A percentile compares a stretch with the other conserved stretches of the same genome.
Evolutionary conservation across 2,113 vertebrate genomes (phyloP).

Genomic region (Rhinogobius similis): DNA sequence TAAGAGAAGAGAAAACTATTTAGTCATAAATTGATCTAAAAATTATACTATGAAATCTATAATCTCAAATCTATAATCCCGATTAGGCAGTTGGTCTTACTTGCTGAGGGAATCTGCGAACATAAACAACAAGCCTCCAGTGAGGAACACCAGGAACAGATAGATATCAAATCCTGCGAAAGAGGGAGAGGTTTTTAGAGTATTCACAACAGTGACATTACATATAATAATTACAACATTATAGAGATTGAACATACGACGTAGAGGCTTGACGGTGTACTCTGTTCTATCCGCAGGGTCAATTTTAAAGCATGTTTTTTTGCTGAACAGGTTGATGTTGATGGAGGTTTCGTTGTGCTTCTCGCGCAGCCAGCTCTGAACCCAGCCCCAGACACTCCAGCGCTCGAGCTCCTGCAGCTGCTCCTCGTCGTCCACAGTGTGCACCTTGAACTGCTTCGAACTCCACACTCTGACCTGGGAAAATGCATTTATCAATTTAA

Average conservation of each 20-base stretch:
- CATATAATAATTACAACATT: no score
- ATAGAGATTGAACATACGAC: conserved; percentile 76
- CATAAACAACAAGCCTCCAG: conserved; percentile 85
- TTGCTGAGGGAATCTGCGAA: conserved; percentile 90
- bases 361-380: conserved; percentile 83
- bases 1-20: not conserved
- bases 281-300: conserved; percentile 70
- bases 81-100: conserved; percentile 64
- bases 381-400: conserved; percentile 79
- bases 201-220: not conserved
- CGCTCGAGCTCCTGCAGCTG: conserved; percentile 85
- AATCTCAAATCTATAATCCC: not conserved
- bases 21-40: not conserved
- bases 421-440: conserved; percentile 85
- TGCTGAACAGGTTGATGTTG: conserved; percentile 83
- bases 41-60: not conserved
- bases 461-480: conserved; percentile 87
- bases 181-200: conserved; percentile 10
- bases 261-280: conserved; percentile 77
- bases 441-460: conserved; percentile 82
- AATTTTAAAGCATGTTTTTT: conserved; percentile 88
- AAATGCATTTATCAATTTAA: not conserved
- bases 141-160: conserved; percentile 86
- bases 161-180: conserved; percentile 88
- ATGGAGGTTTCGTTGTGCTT: conserved; percentile 89